phyloP scores from a whole-genome alignment of 2,888 invertebrate species.

The Andrena fulva region DNA sequence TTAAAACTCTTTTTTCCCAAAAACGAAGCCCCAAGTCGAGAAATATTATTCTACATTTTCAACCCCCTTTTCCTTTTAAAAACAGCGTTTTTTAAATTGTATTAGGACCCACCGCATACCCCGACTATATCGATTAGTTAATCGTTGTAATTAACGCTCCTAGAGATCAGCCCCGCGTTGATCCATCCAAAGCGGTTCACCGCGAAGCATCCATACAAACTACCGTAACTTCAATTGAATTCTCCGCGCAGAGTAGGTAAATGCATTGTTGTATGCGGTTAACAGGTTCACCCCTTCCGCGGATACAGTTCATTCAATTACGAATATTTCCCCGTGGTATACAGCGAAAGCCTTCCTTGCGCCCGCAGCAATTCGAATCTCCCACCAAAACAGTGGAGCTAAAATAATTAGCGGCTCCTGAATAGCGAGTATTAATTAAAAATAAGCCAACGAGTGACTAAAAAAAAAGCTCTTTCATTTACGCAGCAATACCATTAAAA shows the following conservation, averaged over 20 bases:
- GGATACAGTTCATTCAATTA: slow-evolving; percentile 4
- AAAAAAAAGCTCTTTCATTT: too few relatives aligned
- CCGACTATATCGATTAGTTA: background rate
- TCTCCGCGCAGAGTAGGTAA: background rate
- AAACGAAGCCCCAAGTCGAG: background rate
- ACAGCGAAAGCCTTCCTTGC: background rate
- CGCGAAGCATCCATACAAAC: background rate
- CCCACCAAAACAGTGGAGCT: background rate
- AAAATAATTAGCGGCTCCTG: too few relatives aligned
- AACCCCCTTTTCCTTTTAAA: background rate
- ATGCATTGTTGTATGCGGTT: slow-evolving; percentile 5
- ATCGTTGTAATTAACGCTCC: background rate
- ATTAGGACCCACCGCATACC: background rate
- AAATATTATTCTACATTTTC: background rate
- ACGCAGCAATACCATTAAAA: too few relatives aligned
- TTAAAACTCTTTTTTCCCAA: background rate
- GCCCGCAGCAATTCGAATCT: background rate
- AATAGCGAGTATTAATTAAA: too few relatives aligned
- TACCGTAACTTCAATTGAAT: slow-evolving; percentile 23
- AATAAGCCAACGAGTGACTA: too few relatives aligned
- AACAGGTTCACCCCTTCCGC: background rate
- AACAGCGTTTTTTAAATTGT: background rate
- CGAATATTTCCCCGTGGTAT: background rate
- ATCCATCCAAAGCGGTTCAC: slow-evolving; percentile 9
- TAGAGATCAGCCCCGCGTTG: background rate